A percentile compares a stretch with the other conserved stretches of the same genome.
Conservation (phyloP, 2,797 vertebrate species). For the Huso huso region DNA sequence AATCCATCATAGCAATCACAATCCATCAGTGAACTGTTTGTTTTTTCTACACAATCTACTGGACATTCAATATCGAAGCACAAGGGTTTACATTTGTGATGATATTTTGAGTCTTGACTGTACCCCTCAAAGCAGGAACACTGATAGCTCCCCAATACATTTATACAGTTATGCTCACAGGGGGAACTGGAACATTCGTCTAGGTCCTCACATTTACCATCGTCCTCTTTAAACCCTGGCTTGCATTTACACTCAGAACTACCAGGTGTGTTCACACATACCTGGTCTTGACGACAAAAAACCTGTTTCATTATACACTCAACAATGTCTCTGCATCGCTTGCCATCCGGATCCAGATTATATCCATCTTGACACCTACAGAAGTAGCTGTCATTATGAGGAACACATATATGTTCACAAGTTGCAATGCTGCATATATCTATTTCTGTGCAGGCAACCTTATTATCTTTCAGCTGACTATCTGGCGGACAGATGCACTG, state of each 20-base stretch:
- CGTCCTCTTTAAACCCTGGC: conserved; percentile 27
- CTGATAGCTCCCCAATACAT: no score
- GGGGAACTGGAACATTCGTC: no score
- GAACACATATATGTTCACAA: conserved; percentile 43
- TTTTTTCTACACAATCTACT: no score
- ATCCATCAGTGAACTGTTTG: no score
- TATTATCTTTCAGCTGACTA: conserved; percentile 24
- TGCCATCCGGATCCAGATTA: conserved; percentile 38
- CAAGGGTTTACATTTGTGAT: no score
- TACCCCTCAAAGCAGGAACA: no score
- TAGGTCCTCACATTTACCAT: no score
- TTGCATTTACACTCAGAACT: conserved; percentile 57
- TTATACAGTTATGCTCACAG: no score
- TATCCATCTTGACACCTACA: conserved; percentile 60
- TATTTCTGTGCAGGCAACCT: conserved; percentile 35
- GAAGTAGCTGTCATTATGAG: accelerated
- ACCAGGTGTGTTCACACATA: no score
- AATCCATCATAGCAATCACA: no score
- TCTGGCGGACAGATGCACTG: background rate
- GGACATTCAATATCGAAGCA: no score
- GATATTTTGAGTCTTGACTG: no score
- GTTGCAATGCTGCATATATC: conserved; percentile 16
- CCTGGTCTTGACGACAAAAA: background rate
- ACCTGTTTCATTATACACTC: conserved; percentile 46
- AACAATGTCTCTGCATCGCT: conserved; percentile 26